phyloP scores from a whole-genome alignment of 2,797 vertebrate species.

The Sphenopsis melanotis region DNA sequence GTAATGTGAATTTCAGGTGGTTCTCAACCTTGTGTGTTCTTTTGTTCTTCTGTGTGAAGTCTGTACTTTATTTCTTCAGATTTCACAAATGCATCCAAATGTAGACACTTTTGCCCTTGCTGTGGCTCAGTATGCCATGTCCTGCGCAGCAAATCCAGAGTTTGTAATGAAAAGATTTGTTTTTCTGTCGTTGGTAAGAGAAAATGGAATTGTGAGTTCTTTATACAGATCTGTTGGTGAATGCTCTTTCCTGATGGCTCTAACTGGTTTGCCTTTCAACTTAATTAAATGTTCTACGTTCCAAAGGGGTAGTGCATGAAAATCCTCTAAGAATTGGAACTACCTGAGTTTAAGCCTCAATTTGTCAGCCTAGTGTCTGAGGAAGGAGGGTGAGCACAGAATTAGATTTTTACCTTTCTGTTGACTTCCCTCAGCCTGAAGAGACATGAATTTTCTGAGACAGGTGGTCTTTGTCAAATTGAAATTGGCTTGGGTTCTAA shows the following conservation, averaged over 20 bases:
- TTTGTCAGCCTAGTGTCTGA: neutral
- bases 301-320: neutral
- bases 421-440: neutral
- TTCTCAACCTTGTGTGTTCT: neutral
- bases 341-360: neutral
- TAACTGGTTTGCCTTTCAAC: neutral
- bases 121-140: neutral
- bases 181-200: neutral
- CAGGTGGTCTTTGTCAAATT: neutral
- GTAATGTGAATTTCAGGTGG: accelerated
- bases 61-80: neutral
- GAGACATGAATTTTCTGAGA: neutral
- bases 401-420: neutral
- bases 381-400: neutral
- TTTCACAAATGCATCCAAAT: neutral
- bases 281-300: neutral
- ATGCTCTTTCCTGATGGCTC: neutral
- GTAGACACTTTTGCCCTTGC: neutral
- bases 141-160: neutral
- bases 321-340: neutral
- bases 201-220: neutral
- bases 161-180: neutral
- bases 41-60: neutral
- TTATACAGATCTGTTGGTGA: neutral
- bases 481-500: neutral